A percentile compares a stretch with the other conserved stretches of the same genome.
These are phyloP conservation scores for Hypomesus transpacificus DNA, from an alignment of 2,113 vertebrate genomes.

Conservation along the genomic window DNA sequence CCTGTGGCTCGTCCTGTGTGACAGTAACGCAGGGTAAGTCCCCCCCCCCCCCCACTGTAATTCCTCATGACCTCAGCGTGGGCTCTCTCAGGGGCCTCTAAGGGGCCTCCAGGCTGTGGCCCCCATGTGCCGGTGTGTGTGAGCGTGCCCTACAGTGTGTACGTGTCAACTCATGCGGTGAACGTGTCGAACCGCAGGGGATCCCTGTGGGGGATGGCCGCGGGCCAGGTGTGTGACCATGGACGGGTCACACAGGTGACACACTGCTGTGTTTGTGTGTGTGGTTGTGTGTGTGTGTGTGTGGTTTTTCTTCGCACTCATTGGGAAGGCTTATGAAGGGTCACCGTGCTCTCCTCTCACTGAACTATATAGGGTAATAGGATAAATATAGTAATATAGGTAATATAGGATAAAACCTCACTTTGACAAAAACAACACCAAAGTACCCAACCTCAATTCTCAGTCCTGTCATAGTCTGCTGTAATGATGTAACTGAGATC, in stretches of 20 bases:
- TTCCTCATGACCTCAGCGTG: conserved; percentile 69
- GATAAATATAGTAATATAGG: no score
- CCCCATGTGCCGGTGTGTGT: not conserved
- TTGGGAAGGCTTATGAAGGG: not conserved
- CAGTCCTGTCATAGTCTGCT: not conserved
- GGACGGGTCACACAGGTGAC: conserved; percentile 54
- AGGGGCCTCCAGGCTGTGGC: conserved; percentile 49
- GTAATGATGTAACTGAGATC: conserved; percentile 22
- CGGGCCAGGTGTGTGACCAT: conserved; percentile 58
- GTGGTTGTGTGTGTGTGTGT: conserved; percentile 7
- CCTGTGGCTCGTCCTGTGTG: conserved; percentile 64
- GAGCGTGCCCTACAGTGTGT: conserved; percentile 38
- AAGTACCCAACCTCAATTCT: not conserved
- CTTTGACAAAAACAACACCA: conserved; percentile 14
- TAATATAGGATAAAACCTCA: no score
- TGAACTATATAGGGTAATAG: conserved; percentile 25
- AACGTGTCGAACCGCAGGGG: conserved; percentile 48
- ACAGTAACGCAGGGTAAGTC: conserved; percentile 62
- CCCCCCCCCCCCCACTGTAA: conserved; percentile 65
- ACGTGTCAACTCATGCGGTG: conserved; percentile 57
- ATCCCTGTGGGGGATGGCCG: conserved; percentile 46
- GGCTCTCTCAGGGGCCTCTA: conserved; percentile 64
- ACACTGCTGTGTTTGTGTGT: conserved; percentile 21
- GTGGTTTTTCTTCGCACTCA: conserved; percentile 1
- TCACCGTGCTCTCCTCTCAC: not conserved